Base-by-base conservation (phyloP, 2,113 vertebrate species). In the Tachycineta bicolor region DNA sequence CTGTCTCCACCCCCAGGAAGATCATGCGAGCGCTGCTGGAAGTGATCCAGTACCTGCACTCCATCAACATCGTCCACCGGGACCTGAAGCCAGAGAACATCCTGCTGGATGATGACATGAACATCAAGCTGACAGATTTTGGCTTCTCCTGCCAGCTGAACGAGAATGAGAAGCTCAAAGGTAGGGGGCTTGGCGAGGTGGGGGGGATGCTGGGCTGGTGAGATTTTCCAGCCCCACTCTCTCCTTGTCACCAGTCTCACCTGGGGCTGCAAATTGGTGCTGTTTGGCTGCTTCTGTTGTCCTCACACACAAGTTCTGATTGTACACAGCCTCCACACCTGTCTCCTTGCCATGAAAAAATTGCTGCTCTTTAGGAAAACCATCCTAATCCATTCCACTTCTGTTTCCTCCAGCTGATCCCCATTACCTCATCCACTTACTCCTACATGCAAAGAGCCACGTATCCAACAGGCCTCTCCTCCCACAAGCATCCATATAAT, bases 1-100 rank as follows among this genome's bases (percentile, higher is more conserved):
- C 52, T 93, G 31, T 90, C 31, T 7, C 70, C 46, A 3, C 67
- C 87, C 96, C 63, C 91, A 99, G 99, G 95, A 99, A 99, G 92
- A 99, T 99, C 91, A 99, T 99, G 99, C 97, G 98, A 2, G 97
- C 99, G 9, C 97, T 99, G 87, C 97, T 99, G 96, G 99, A 99
- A 71, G 99, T 99, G 90, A 98, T 99, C 83, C 90, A 98, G 84
- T 98, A 98, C 89, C 98, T 99, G 59, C 99, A 99, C 92, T 90
- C 96, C 89, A 98, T 99, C 94, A 98, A 99, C 98, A 99, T 99
- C 0, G 98, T 99, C 68, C 99, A 99, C 91, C 97, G 99, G n/a
- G 99, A 99, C 93, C 97, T 99, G 79, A 99, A 99, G 97, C 99
- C 99, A 0, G 99, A 99, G 94, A 99, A 99, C 96, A 99, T 99